Base-by-base conservation (phyloP, 2,888 invertebrate species). In the Mythimna albipuncta region DNA sequence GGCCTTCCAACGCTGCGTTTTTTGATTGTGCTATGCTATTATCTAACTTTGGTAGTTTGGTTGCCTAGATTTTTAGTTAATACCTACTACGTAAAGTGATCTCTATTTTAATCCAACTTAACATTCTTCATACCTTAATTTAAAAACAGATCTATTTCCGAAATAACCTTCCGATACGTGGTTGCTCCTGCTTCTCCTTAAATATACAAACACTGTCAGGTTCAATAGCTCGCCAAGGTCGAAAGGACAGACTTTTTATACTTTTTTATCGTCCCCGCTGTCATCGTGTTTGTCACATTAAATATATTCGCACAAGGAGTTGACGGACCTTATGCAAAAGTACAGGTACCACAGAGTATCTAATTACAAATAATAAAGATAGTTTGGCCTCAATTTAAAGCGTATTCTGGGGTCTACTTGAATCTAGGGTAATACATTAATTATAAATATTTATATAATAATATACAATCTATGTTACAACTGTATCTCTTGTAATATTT, bases 201-300 rank as follows among this genome's bases (percentile, higher is more conserved):
- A 55, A 58, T n/a, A 21, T 62, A 55, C 65, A 69, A 26, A 77
- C 64, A 82, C 52, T 64, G 55, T 69, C 38, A 73, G 64, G 85
- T 86, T 89, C 83, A 87, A 85, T 79, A 88, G 83, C 86, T 86
- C 64, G 10, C 44, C 79, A 85, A 86, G 87, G 88, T 84, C 84
- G 70, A 70, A 64, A 79, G 85, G 85, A 86, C 86, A 83, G 72
- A 78, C 83, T 88, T 89, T 89, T 90, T 91, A 89, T 88, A 89
- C 84, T 85, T 70, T 85, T 87, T 88, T 88, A 87, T 87, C 82
- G 85, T 74, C 77, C 81, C 50, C 84, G 73, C 32, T 32, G 32
- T 32, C 32, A 32, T 32, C 32, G 3, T 32, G 32, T 32, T 32
- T 32, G 32, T 32, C 32, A 87, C 86, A 90, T 79, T 79, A 88